Conservation (phyloP, 1,140 invertebrate genomes). For the Agrilus planipennis region DNA sequence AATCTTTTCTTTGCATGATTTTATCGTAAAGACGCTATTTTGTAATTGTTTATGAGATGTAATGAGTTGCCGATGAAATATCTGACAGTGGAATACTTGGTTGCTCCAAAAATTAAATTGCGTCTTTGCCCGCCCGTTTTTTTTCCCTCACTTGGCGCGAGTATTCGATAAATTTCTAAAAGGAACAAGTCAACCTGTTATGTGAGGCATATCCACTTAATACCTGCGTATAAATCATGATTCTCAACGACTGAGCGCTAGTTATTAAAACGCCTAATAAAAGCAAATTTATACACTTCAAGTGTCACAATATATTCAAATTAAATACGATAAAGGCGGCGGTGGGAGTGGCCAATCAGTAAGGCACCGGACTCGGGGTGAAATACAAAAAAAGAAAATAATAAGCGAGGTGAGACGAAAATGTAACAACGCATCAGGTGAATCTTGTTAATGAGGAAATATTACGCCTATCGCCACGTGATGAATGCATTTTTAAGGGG, state of each 20-base stretch:
- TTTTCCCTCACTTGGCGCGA: conserved; percentile 2
- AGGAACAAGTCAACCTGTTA: conserved; percentile 4
- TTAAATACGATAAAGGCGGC: conserved; percentile 11
- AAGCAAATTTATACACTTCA: conserved; percentile 16
- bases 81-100: too few species aligned
- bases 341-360: conserved; percentile 7
- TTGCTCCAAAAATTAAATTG: too few species aligned
- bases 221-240: conserved; percentile 11
- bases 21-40: too few species aligned
- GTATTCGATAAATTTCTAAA: conserved; percentile 8
- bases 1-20: too few species aligned
- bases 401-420: conserved; percentile 11
- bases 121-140: too few species aligned
- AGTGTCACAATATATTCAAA: conserved; percentile 22
- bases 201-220: conserved; percentile 7
- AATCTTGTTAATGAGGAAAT: conserved; percentile 22
- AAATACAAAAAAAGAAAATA: conserved; percentile 9
- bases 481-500: conserved; percentile 17
- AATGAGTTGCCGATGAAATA: too few species aligned
- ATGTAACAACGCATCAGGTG: conserved; percentile 16
- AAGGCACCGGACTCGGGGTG: background rate
- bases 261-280: conserved; percentile 17
- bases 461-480: conserved; percentile 14
- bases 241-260: conserved; percentile 10
- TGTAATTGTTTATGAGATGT: too few species aligned